A percentile compares a stretch with the other conserved stretches of the same genome.
Conservation (phyloP, 2,888 invertebrate genomes). For the Tipula vernalis region DNA sequence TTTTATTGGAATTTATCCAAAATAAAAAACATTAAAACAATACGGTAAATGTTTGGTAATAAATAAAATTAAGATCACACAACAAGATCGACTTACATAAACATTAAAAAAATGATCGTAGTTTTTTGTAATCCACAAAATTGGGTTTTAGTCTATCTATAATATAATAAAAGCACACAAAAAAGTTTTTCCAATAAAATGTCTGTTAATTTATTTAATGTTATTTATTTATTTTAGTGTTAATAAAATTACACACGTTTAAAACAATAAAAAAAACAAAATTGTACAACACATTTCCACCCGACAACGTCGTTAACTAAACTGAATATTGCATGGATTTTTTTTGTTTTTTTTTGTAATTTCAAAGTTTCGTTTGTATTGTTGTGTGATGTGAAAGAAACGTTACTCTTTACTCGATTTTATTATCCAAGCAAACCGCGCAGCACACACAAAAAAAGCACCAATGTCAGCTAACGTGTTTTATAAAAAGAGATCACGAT, state of each 20-base stretch:
- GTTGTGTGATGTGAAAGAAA: not conserved
- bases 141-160: not conserved
- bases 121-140: not conserved
- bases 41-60: no score
- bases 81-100: not conserved
- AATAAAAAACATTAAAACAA: not conserved
- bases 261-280: not conserved
- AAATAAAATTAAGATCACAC: not conserved
- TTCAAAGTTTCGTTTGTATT: not conserved
- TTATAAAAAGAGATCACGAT: not conserved
- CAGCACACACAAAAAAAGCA: not conserved
- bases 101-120: not conserved
- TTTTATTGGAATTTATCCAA: not conserved
- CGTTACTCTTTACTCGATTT: not conserved
- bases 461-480: not conserved
- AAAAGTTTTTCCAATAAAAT: not conserved
- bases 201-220: not conserved
- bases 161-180: not conserved
- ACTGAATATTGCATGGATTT: not conserved
- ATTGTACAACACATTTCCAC: not conserved
- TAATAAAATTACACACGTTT: not conserved
- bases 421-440: not conserved
- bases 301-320: not conserved
- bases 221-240: not conserved
- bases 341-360: not conserved